A percentile compares a stretch with the other conserved stretches of the same genome.
These are phyloP conservation scores for Prionace glauca DNA, from an alignment of 2,797 vertebrate species.

Conservation along the genomic window DNA sequence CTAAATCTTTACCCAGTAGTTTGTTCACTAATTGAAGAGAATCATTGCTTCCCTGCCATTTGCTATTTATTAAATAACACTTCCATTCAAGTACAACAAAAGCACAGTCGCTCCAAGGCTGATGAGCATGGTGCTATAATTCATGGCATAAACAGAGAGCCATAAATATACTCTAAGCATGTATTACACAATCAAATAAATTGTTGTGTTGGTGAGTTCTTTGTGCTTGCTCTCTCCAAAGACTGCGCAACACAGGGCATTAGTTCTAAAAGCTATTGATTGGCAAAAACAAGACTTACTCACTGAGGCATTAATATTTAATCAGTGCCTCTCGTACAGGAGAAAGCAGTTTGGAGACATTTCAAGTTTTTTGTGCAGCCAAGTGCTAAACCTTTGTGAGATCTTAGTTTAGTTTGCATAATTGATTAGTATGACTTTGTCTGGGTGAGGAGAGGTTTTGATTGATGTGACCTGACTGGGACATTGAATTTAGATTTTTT, in stretches of 20 bases:
- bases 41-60: slow-evolving; percentile 9
- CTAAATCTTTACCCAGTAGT: neutral
- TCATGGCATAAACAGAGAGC: neutral
- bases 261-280: slow-evolving; percentile 80
- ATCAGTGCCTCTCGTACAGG: slow-evolving; percentile 52
- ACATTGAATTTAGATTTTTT: slow-evolving; percentile 9
- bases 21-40: slow-evolving; percentile 27
- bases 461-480: slow-evolving; percentile 40
- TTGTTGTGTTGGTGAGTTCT: slow-evolving; percentile 15
- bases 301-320: slow-evolving; percentile 67
- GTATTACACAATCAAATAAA: slow-evolving; percentile 27
- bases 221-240: slow-evolving; percentile 40
- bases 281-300: slow-evolving; percentile 65
- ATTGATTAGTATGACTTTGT: slow-evolving; percentile 39
- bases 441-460: slow-evolving; percentile 23
- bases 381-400: slow-evolving; percentile 42
- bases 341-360: slow-evolving; percentile 47
- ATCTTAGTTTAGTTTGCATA: slow-evolving; percentile 40
- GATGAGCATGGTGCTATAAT: neutral
- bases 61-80: slow-evolving; percentile 31
- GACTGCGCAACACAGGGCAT: slow-evolving; percentile 53
- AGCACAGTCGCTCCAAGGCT: neutral
- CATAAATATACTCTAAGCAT: neutral
- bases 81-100: slow-evolving; percentile 11
- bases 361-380: slow-evolving; percentile 45